Percentiles rank a stretch among this genome's conserved stretches.
Conservation (phyloP, 2,888 invertebrate species). For the Xanthia togata region DNA sequence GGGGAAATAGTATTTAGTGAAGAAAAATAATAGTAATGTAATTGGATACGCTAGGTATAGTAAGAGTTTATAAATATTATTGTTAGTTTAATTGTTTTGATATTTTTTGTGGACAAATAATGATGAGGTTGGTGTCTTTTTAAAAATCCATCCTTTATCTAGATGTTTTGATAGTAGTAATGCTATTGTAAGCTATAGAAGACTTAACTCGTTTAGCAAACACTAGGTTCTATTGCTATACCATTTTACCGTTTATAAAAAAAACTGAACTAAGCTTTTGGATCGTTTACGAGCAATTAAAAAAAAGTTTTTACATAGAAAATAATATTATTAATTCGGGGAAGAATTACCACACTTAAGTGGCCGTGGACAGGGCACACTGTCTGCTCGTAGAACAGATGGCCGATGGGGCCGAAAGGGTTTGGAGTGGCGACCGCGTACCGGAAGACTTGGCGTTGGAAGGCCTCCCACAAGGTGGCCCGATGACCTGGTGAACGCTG, state of each 20-base stretch:
- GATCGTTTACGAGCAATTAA: no score
- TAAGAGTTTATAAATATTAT: not conserved
- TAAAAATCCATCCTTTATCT: no score
- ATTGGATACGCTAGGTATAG: conserved; percentile 10
- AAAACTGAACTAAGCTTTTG: no score
- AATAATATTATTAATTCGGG: not conserved
- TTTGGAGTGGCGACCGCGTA: no score
- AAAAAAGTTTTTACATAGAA: not conserved
- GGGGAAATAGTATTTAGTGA: conserved; percentile 45
- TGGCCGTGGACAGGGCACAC: no score
- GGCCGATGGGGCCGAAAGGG: no score
- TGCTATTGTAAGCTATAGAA: not conserved
- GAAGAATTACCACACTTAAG: no score
- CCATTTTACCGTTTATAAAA: not conserved
- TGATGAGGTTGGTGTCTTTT: not conserved
- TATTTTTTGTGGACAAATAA: not conserved
- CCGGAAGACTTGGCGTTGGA: no score
- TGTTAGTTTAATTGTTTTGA: not conserved
- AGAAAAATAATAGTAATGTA: conserved; percentile 52
- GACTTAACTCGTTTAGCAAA: not conserved
- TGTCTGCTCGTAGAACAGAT: no score
- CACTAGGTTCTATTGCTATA: not conserved
- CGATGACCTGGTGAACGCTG: no score
- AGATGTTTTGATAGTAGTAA: not conserved
- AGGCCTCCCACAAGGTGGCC: no score